Evolutionary conservation across 1,140 invertebrate genomes (phyloP).

Genomic region (Coelopa frigida): DNA sequence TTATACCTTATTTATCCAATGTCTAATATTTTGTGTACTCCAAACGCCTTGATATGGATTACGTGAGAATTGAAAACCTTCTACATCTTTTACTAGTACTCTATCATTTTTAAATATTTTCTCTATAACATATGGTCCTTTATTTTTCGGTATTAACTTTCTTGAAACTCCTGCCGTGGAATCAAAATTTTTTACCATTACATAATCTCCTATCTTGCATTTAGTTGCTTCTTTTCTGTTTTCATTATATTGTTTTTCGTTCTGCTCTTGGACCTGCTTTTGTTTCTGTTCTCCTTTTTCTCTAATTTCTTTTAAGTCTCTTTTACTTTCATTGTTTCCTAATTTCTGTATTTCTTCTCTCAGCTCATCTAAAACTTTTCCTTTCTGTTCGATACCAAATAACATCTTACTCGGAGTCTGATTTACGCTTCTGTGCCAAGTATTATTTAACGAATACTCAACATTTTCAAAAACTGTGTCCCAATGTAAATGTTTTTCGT

Average conservation of each 20-base stretch:
- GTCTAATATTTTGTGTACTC: too few relatives aligned
- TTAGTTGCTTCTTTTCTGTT: conserved; percentile 9
- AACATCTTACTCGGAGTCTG: too few relatives aligned
- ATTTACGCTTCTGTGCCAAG: too few relatives aligned
- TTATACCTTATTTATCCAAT: too few relatives aligned
- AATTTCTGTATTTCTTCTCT: too few relatives aligned
- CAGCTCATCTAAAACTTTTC: too few relatives aligned
- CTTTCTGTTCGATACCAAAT: too few relatives aligned
- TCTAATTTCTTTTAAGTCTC: conserved; percentile 10
- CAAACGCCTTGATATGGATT: conserved; percentile 22
- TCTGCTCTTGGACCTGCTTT: conserved; percentile 10
- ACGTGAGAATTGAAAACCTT: conserved; percentile 19
- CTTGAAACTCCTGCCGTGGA: conserved; percentile 2
- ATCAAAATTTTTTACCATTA: conserved; percentile 24
- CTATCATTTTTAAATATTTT: conserved; percentile 9
- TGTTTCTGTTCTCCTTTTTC: background rate
- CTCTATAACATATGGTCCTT: conserved; percentile 15
- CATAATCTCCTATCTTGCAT: conserved; percentile 20
- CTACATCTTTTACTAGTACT: conserved; percentile 19
- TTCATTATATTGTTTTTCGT: conserved; percentile 7
- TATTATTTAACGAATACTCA: too few relatives aligned
- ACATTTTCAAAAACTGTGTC: too few relatives aligned
- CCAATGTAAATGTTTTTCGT: too few relatives aligned
- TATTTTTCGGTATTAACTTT: conserved; percentile 14
- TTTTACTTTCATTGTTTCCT: too few relatives aligned